Evolutionary conservation across 1,140 invertebrate genomes (phyloP).

Genomic region (Zaprionus taronus): DNA sequence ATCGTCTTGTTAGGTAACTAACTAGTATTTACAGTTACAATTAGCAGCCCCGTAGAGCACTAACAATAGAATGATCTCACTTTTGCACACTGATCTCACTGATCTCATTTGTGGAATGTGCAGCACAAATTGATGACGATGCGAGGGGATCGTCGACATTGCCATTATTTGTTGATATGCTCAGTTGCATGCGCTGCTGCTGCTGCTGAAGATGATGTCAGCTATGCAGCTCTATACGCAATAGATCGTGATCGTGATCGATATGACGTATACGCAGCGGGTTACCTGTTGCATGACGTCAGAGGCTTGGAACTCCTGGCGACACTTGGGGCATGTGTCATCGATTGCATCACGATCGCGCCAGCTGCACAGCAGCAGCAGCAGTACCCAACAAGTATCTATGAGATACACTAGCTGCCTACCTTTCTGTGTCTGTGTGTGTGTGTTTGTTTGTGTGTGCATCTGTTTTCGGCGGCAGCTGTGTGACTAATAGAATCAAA

Average conservation of each 20-base stretch:
- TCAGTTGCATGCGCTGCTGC: neutral
- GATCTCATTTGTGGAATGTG: conserved; percentile 9
- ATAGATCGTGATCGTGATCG: neutral
- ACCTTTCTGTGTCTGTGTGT: neutral
- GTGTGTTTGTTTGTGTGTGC: conserved; percentile 20
- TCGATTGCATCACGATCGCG: conserved; percentile 59
- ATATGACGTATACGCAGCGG: conserved; percentile 63
- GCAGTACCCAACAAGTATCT: conserved; percentile 12
- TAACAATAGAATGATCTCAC: conserved; percentile 17
- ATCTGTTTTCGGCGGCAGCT: conserved; percentile 42
- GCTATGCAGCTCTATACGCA: neutral
- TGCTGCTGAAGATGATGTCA: conserved; percentile 36
- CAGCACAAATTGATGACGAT: conserved; percentile 14
- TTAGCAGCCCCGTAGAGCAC: conserved; percentile 5
- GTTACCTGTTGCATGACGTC: conserved; percentile 62
- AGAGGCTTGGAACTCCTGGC: conserved; percentile 42
- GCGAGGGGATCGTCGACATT: neutral
- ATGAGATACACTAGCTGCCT: conserved; percentile 22
- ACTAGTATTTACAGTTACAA: conserved; percentile 19
- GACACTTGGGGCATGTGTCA: conserved; percentile 56
- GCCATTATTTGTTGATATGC: neutral
- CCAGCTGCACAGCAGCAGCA: conserved; percentile 26
- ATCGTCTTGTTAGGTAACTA: neutral
- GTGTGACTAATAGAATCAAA: conserved; percentile 74
- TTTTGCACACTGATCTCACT: neutral